Percentiles rank a stretch among this genome's conserved stretches.
phyloP scores from a whole-genome alignment of 92 coral and sea anemone genomes.

The Galaxea fascicularis region DNA sequence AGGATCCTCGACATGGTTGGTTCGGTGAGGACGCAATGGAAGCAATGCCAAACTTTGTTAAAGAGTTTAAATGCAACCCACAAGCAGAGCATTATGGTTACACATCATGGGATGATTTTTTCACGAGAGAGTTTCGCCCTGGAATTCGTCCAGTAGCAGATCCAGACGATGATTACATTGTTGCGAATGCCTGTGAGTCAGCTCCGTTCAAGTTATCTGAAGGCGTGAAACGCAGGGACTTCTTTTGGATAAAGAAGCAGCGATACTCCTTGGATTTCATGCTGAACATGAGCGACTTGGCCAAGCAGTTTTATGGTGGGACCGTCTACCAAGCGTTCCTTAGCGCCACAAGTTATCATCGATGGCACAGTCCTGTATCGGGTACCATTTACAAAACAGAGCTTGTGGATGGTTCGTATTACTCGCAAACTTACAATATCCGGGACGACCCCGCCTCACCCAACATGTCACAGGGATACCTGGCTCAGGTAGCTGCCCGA shows the following conservation, averaged over 20 bases:
- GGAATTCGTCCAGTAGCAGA: conserved; percentile 70
- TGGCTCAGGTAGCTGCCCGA: conserved; percentile 69
- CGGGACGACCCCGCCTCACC: conserved; percentile 65
- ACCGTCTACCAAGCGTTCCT: too few relatives aligned
- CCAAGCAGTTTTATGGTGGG: conserved; percentile 72
- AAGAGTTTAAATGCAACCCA: conserved; percentile 66
- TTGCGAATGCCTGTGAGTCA: conserved; percentile 80
- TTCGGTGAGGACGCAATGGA: conserved; percentile 68
- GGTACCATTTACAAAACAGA: conserved; percentile 62
- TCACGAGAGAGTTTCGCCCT: conserved; percentile 68
- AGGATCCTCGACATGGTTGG: conserved; percentile 64
- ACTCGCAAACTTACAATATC: conserved; percentile 55
- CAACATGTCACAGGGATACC: too few relatives aligned
- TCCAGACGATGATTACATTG: conserved; percentile 63
- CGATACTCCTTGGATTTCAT: conserved; percentile 69
- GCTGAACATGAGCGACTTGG: conserved; percentile 55
- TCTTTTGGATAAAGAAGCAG: conserved; percentile 66
- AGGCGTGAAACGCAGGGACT: conserved; percentile 50
- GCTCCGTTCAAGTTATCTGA: conserved; percentile 61
- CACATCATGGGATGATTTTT: conserved; percentile 78
- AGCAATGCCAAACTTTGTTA: conserved; percentile 69
- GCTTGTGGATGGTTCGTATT: conserved; percentile 76
- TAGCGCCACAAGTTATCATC: conserved; percentile 77
- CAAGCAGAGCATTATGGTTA: conserved; percentile 46
- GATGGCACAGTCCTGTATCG: conserved; percentile 83